Conservation (phyloP, 2,888 invertebrate species). For the Malthinus flaveolus region DNA sequence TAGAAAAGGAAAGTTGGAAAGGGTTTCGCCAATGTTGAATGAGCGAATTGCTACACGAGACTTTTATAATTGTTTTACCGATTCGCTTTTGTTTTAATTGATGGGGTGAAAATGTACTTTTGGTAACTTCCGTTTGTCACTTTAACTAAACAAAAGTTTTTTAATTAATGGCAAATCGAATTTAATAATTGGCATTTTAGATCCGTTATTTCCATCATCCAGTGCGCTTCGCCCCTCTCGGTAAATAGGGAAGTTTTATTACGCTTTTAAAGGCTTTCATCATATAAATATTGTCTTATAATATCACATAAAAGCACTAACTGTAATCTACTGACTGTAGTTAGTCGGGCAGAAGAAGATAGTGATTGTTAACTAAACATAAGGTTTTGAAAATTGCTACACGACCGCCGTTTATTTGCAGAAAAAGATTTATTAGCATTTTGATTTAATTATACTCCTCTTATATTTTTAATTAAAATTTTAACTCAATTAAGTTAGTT, state of each 20-base stretch:
- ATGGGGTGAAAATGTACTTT: neutral
- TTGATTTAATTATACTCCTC: no score
- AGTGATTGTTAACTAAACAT: constrained; percentile 35
- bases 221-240: constrained; percentile 19
- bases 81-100: neutral
- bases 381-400: constrained; percentile 19
- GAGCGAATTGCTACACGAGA: constrained; percentile 14
- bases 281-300: constrained; percentile 52
- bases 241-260: constrained; percentile 42
- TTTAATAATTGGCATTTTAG: constrained; percentile 1
- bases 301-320: constrained; percentile 43
- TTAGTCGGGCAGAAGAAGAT: constrained; percentile 32
- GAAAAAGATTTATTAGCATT: neutral
- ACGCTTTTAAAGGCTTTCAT: constrained; percentile 48
- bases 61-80: neutral
- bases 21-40: constrained; percentile 11
- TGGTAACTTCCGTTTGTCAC: neutral
- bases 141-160: neutral
- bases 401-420: constrained; percentile 24
- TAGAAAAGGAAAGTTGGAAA: constrained; percentile 30
- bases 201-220: constrained; percentile 19
- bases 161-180: neutral
- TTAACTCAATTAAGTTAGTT: no score
- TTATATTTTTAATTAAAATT: no score
- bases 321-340: constrained; percentile 30